Evolutionary conservation across 2,113 vertebrate species (phyloP).

Genomic region (Uropsilus gracilis): DNA sequence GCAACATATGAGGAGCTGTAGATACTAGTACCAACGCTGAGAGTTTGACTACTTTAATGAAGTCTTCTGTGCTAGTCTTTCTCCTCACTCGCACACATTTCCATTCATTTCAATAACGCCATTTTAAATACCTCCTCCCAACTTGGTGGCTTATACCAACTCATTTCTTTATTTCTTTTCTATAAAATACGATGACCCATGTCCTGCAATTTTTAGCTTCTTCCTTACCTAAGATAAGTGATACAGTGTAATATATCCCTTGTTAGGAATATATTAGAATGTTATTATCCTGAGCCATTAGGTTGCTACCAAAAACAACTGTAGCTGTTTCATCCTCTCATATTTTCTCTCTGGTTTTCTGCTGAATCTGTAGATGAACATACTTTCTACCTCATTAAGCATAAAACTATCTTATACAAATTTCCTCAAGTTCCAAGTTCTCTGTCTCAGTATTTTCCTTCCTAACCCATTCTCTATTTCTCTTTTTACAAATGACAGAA

Average conservation of each 20-base stretch:
- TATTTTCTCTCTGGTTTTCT: background rate
- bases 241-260: background rate
- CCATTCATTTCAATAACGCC: background rate
- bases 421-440: background rate
- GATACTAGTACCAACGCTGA: accelerated
- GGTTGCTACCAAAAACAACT: background rate
- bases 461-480: background rate
- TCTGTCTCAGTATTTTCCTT: background rate
- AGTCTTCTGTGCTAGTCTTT: background rate
- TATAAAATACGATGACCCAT: too few species aligned
- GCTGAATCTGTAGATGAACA: background rate
- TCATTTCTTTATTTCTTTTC: background rate
- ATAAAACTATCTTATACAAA: background rate
- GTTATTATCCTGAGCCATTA: background rate
- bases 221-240: background rate
- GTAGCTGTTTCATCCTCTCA: background rate
- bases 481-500: background rate
- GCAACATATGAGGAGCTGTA: background rate
- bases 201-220: background rate
- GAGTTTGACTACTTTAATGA: too few species aligned
- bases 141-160: background rate
- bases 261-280: background rate
- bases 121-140: background rate
- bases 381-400: background rate
- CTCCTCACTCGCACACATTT: background rate